These are phyloP conservation scores for Rhinella marina DNA, from an alignment of 2,797 vertebrate genomes.

Conservation along the genomic window DNA sequence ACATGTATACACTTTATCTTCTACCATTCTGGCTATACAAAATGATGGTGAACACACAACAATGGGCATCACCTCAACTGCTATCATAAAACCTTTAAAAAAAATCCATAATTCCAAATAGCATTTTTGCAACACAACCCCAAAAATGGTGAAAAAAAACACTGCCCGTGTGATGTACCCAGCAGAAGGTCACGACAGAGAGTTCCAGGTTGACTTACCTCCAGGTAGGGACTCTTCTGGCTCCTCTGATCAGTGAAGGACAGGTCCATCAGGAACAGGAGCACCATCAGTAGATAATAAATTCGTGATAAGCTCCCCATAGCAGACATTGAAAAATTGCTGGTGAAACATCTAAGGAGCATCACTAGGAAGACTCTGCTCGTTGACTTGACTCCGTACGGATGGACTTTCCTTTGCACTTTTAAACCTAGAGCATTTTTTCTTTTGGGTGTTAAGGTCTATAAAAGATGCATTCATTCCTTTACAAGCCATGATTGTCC, in stretches of 20 bases:
- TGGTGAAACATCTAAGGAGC: slow-evolving; percentile 43
- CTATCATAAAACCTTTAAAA: too few species aligned
- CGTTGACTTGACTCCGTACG: slow-evolving; percentile 47
- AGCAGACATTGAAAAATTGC: slow-evolving; percentile 41
- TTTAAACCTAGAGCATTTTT: slow-evolving; percentile 63
- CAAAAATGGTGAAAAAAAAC: not conserved
- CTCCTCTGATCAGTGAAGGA: slow-evolving; percentile 5
- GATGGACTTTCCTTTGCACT: slow-evolving; percentile 58
- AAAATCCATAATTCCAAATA: too few species aligned
- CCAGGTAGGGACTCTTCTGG: slow-evolving; percentile 39
- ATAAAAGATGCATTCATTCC: slow-evolving; percentile 69
- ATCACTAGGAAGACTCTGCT: slow-evolving; percentile 48
- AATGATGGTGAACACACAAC: not conserved
- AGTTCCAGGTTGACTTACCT: slow-evolving; percentile 61
- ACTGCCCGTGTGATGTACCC: not conserved
- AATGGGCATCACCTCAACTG: not conserved
- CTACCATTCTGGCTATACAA: not conserved
- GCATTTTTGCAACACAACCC: not conserved
- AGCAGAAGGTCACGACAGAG: not conserved
- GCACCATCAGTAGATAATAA: slow-evolving; percentile 28
- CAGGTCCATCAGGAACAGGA: slow-evolving; percentile 37
- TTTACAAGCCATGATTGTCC: slow-evolving; percentile 67
- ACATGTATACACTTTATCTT: not conserved
- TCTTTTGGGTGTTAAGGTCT: slow-evolving; percentile 61
- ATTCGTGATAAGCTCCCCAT: slow-evolving; percentile 32